Conservation (phyloP, 2,888 invertebrate species). For the Cataglyphis altisquamis region DNA sequence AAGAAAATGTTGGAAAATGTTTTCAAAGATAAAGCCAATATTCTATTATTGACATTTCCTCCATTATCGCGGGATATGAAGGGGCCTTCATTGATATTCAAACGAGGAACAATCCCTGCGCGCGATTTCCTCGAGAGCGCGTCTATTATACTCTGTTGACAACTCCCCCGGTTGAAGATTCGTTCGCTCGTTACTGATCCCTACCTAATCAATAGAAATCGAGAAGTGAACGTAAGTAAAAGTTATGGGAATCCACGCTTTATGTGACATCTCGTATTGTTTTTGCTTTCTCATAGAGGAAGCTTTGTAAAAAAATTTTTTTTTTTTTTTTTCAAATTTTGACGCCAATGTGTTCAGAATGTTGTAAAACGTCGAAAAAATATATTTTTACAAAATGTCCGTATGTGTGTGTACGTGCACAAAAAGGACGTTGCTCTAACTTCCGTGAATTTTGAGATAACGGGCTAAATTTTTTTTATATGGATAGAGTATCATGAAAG, state of each 20-base stretch:
- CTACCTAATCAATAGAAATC: not conserved
- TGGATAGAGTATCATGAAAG: no score
- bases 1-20: not conserved
- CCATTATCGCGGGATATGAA: conserved; percentile 24
- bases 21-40: conserved; percentile 24
- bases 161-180: not conserved
- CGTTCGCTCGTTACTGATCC: conserved; percentile 1
- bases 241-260: not conserved
- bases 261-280: not conserved
- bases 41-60: conserved; percentile 17
- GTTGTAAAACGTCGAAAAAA: no score
- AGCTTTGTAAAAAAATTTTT: no score
- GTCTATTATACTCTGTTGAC: not conserved
- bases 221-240: not conserved
- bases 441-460: no score
- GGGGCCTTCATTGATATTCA: conserved; percentile 34
- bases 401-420: no score
- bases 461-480: no score
- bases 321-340: no score
- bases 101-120: conserved; percentile 20
- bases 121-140: conserved; percentile 16
- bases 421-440: no score
- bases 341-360: no score
- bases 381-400: no score
- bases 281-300: not conserved